Percentiles rank a stretch among this genome's conserved stretches.
phyloP scores from a whole-genome alignment of 1,140 invertebrate species.

The Pseudomyrmex concolor region DNA sequence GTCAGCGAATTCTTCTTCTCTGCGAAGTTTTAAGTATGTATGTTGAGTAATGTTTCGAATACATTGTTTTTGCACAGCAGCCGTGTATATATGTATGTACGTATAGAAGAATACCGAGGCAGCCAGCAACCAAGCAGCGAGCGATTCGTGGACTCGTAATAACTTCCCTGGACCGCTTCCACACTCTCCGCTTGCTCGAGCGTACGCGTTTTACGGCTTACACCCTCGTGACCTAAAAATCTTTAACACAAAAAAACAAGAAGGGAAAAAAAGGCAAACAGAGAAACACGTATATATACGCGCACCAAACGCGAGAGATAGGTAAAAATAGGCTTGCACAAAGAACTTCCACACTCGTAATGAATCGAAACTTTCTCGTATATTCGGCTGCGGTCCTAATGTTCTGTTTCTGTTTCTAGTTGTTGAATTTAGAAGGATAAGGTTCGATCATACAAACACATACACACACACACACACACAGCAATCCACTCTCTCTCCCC shows the following conservation, averaged over 20 bases:
- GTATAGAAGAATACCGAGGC: constrained; percentile 32
- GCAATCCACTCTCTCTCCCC: constrained; percentile 15
- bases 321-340: constrained; percentile 45
- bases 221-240: constrained; percentile 35
- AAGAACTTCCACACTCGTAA: constrained; percentile 10
- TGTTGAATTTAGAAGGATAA: constrained; percentile 75
- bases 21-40: constrained; percentile 35
- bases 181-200: constrained; percentile 46
- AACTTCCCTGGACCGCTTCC: constrained; percentile 54
- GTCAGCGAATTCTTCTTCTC: constrained; percentile 39
- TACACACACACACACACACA: background rate
- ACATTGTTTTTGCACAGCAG: constrained; percentile 57
- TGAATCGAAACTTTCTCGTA: constrained; percentile 5
- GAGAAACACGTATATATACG: constrained; percentile 6
- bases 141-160: constrained; percentile 41
- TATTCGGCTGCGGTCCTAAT: constrained; percentile 71
- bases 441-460: constrained; percentile 48
- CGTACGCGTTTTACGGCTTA: constrained; percentile 52
- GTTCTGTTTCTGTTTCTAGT: constrained; percentile 75
- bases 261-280: background rate
- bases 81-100: constrained; percentile 60
- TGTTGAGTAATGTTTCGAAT: constrained; percentile 44
- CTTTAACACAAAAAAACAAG: constrained; percentile 4
- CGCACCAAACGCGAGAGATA: constrained; percentile 37
- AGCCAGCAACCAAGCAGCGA: constrained; percentile 42